Conservation (phyloP, 1,140 invertebrate species). For the Drosophila lini region DNA sequence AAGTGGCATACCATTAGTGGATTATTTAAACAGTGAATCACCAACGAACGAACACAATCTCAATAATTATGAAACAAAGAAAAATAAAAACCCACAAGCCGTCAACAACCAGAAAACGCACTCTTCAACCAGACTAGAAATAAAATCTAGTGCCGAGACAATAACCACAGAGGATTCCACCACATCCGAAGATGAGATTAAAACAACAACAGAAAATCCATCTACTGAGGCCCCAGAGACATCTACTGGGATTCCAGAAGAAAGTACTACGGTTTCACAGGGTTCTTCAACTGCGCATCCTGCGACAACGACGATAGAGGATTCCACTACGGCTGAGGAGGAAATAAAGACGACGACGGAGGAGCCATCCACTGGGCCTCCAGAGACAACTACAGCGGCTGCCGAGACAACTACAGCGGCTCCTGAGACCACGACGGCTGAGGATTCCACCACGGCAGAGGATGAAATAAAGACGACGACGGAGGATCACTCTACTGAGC, state of each 20-base stretch:
- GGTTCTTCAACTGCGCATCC: not conserved
- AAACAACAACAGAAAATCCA: too few species aligned
- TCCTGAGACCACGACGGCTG: not conserved
- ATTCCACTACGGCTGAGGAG: too few species aligned
- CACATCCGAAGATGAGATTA: too few species aligned
- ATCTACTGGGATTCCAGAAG: too few species aligned
- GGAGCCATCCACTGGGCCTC: not conserved
- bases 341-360: too few species aligned
- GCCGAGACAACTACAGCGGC: not conserved
- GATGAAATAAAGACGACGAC: not conserved
- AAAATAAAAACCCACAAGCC: not conserved
- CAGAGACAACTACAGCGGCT: not conserved
- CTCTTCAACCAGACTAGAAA: not conserved
- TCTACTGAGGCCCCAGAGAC: not conserved
- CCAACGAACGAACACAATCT: not conserved
- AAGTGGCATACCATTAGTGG: not conserved
- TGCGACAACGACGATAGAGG: not conserved
- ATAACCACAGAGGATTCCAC: not conserved
- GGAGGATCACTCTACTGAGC: too few species aligned
- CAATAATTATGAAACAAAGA: not conserved
- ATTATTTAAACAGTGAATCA: not conserved
- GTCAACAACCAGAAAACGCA: not conserved
- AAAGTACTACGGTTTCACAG: too few species aligned
- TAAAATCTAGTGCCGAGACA: not conserved
- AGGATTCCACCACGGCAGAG: not conserved